Base-by-base conservation (phyloP, 2,888 invertebrate species). In the Drosophila neonasuta region DNA sequence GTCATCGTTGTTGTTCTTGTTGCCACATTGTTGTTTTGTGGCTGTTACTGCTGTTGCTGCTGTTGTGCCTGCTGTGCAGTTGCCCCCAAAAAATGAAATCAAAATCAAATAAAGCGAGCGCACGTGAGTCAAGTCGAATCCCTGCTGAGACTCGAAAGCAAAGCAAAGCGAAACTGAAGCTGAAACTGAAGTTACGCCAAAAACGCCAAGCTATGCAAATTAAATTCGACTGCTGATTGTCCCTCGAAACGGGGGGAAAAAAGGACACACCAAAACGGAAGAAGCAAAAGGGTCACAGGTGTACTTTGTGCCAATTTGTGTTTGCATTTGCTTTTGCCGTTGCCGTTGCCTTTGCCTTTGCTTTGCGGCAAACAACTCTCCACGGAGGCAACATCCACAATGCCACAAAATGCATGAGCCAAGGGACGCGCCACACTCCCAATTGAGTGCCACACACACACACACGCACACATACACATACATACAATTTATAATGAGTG, bases 201-300 rank as follows among this genome's bases (percentile, higher is more conserved):
- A 63, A 32, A 32, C 39, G 64, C 34, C 57, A 51, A 64, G 50
- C 68, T 57, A 81, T 87, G 81, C 87, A 87, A 81, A 81, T 81
- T 81, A 85, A 87, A 81, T 81, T 85, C 79, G 66, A 76, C 86
- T 87, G 68, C 85, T 74, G 85, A 86, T 86, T 86, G 82, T 83
- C 3, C 32, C 17, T 36, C 41, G 39, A 48, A 54, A 41, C 17
- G 34, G 44, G 48, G 29, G 10, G 8, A 32, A 44, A 42, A 56
- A 56, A 13, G 20, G 24, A 24, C 24, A 24, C 24, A 24, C 17
- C 15, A 30, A 52, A 30, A 41, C 8, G 24, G 4, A 15, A 15
- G 50, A 30, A 34, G 6, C 50, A 66, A 70, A 73, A 61, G 78
- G 80, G 81, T 80, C 81, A 78, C 84, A 80, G 81, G 81, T 80